A percentile compares a stretch with the other conserved stretches of the same genome.
These are phyloP conservation scores for Emberiza fucata DNA, from an alignment of 2,113 vertebrate species.

Conservation along the genomic window DNA sequence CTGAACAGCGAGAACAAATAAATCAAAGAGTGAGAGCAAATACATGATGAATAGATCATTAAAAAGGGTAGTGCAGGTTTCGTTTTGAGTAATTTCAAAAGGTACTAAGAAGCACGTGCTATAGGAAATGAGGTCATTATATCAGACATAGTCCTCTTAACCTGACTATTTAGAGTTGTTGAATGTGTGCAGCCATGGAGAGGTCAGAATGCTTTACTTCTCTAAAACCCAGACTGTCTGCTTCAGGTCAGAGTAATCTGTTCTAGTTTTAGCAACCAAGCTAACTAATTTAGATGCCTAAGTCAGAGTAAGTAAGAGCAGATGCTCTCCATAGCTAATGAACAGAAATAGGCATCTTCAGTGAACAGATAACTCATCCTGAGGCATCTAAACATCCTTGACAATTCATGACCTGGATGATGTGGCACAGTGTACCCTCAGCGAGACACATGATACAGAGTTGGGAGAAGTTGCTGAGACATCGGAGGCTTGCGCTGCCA, in stretches of 20 bases:
- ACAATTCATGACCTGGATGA: not conserved
- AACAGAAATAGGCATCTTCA: not conserved
- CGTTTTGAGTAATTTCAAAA: not conserved
- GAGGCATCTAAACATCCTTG: not conserved
- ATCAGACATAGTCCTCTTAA: not conserved
- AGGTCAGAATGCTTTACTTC: not conserved
- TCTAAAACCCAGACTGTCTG: not conserved
- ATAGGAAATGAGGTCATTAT: not conserved
- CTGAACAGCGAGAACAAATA: not conserved
- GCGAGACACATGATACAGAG: fast-evolving
- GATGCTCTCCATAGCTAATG: not conserved
- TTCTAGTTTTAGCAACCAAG: not conserved
- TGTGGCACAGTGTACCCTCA: fast-evolving
- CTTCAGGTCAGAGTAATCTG: not conserved
- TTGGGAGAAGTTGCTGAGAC: not conserved
- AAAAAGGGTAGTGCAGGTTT: not conserved
- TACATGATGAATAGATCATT: not conserved
- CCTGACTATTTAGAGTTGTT: not conserved
- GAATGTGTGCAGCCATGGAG: not conserved
- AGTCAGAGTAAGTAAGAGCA: not conserved
- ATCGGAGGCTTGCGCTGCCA: not conserved
- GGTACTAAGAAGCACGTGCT: not conserved
- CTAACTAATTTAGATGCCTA: not conserved
- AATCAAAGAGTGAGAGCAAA: not conserved
- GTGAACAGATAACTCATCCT: not conserved